Percentiles rank a stretch among this genome's conserved stretches.
These are phyloP conservation scores for Eremophila alpestris DNA, from an alignment of 2,797 vertebrate species.

Conservation along the genomic window DNA sequence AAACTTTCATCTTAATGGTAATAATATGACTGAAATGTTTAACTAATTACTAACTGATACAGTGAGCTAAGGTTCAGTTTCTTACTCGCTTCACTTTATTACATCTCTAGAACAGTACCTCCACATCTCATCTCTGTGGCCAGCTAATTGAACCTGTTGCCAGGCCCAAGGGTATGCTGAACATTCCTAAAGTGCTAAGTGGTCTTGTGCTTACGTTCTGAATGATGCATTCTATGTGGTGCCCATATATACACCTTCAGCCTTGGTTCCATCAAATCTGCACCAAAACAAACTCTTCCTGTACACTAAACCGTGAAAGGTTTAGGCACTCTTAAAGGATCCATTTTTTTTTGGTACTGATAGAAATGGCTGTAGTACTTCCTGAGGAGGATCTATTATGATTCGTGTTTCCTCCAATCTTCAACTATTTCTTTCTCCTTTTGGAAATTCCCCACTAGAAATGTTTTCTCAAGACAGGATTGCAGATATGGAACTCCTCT, in stretches of 20 bases:
- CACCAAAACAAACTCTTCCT: neutral
- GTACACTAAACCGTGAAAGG: neutral
- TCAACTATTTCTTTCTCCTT: neutral
- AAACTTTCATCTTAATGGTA: constrained; percentile 7
- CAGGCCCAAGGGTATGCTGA: neutral
- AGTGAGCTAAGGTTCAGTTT: neutral
- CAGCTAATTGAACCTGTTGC: neutral
- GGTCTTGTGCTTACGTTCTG: neutral
- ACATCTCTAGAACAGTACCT: neutral
- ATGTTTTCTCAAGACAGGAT: neutral
- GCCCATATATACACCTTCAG: neutral
- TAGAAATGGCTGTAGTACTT: neutral
- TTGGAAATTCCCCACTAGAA: neutral
- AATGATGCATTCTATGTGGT: neutral
- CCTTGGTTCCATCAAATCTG: neutral
- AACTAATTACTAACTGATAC: neutral
- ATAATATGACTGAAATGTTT: constrained; percentile 1
- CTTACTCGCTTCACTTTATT: neutral
- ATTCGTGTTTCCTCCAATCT: too few species aligned
- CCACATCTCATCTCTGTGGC: neutral
- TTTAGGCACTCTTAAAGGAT: neutral
- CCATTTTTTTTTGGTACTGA: neutral
- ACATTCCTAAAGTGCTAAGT: neutral
- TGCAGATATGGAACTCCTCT: neutral
- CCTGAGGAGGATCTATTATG: accelerated